These are phyloP conservation scores for Brachyptera putata DNA, from an alignment of 2,888 invertebrate genomes.

Conservation along the genomic window DNA sequence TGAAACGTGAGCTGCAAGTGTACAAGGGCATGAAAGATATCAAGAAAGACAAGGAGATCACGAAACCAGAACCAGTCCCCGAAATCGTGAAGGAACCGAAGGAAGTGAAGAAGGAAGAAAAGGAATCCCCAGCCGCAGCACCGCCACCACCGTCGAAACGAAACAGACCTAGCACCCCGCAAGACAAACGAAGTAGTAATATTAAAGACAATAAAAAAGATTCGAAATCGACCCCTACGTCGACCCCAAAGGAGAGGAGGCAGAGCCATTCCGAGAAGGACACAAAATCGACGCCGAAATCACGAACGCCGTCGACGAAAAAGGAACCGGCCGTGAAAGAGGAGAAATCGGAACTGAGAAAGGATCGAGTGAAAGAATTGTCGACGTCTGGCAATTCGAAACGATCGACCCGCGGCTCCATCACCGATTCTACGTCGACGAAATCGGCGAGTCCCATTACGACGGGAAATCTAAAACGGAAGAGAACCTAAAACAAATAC, in stretches of 20 bases:
- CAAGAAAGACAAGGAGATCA: conserved; percentile 3
- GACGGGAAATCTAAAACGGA: conserved; percentile 11
- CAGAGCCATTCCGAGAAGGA: neutral
- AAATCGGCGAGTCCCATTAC: conserved; percentile 30
- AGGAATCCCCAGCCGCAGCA: conserved; percentile 1
- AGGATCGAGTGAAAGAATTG: conserved; percentile 25
- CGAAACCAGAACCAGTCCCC: neutral
- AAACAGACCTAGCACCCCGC: neutral
- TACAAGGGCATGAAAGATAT: conserved; percentile 26
- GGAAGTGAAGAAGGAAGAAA: conserved; percentile 15
- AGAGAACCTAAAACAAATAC: too few species aligned
- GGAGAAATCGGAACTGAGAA: conserved; percentile 11
- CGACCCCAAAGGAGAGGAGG: neutral
- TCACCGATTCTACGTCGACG: conserved; percentile 40
- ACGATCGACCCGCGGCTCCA: conserved; percentile 46
- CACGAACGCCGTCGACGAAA: neutral
- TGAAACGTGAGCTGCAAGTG: conserved; percentile 12
- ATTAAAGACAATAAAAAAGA: conserved; percentile 28
- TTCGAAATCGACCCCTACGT: neutral
- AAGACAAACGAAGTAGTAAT: conserved; percentile 11
- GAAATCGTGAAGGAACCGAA: conserved; percentile 20
- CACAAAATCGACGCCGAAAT: neutral
- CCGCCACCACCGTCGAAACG: neutral
- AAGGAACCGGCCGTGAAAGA: neutral
- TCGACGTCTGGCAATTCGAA: conserved; percentile 35